Percentiles rank a stretch among this genome's conserved stretches.
phyloP scores from a whole-genome alignment of 2,113 vertebrate genomes.

The Xerus inauris region DNA sequence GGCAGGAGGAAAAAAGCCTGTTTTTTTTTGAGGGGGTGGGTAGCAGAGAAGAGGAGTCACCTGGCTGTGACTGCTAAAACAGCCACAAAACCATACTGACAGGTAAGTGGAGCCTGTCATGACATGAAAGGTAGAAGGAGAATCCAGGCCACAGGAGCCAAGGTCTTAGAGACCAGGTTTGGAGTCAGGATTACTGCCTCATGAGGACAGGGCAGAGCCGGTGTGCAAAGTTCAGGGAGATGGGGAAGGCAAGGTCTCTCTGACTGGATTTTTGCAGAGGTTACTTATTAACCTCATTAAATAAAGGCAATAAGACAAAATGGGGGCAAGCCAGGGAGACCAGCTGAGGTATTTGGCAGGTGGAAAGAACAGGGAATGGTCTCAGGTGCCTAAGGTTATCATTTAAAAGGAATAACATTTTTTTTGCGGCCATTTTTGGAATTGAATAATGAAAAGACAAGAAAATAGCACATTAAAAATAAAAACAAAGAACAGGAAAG shows the following conservation, averaged over 20 bases:
- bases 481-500: neutral
- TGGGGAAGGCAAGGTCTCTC: neutral
- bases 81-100: neutral
- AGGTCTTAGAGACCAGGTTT: neutral
- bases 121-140: neutral
- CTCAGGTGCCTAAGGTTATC: neutral
- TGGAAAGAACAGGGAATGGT: neutral
- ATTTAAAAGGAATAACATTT: neutral
- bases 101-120: neutral
- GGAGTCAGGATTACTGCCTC: neutral
- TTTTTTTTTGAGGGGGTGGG: neutral
- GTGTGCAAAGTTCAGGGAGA: neutral
- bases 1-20: neutral
- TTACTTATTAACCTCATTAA: slow-evolving; percentile 68
- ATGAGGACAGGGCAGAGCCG: neutral
- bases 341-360: neutral
- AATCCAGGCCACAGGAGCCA: neutral
- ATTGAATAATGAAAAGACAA: neutral
- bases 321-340: neutral
- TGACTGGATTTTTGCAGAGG: neutral
- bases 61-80: neutral
- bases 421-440: too few relatives aligned
- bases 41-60: neutral
- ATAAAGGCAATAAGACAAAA: slow-evolving; percentile 51
- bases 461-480: neutral